Evolutionary conservation across 1,140 invertebrate species (phyloP).

Genomic region (Mycetomoellerius zeteki): DNA sequence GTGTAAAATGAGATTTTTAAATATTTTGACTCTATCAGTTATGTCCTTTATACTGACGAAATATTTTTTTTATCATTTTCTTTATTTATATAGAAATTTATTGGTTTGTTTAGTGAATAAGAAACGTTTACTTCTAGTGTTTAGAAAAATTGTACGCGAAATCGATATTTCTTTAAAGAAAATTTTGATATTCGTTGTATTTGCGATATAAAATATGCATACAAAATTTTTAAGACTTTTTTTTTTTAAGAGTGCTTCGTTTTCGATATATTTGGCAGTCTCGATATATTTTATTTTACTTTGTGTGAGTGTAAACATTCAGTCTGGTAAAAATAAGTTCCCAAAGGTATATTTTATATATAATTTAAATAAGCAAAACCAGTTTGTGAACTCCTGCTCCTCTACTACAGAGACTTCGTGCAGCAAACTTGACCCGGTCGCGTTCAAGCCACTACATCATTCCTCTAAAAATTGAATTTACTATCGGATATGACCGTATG

Average conservation of each 20-base stretch:
- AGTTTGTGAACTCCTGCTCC: neutral
- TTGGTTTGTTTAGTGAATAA: no score
- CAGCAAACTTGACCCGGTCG: slow-evolving; percentile 10
- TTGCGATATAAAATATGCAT: neutral
- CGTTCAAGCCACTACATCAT: slow-evolving; percentile 7
- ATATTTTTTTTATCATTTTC: no score
- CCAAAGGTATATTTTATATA: neutral
- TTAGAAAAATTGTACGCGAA: neutral
- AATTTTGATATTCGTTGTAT: neutral
- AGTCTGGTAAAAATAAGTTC: neutral
- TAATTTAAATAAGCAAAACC: slow-evolving; percentile 31
- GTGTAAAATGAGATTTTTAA: no score
- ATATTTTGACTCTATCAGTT: no score
- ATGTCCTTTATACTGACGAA: no score
- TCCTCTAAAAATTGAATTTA: slow-evolving; percentile 51
- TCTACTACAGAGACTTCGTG: neutral
- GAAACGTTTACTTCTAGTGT: no score
- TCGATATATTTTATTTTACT: neutral
- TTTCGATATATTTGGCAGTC: neutral
- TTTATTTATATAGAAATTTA: no score
- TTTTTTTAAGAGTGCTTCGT: neutral
- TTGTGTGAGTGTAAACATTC: neutral
- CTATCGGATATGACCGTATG: slow-evolving; percentile 13
- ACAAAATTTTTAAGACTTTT: neutral
- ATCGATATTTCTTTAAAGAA: neutral